These are phyloP conservation scores for Brachypterus glaber DNA, from an alignment of 2,888 invertebrate species.

Conservation along the genomic window DNA sequence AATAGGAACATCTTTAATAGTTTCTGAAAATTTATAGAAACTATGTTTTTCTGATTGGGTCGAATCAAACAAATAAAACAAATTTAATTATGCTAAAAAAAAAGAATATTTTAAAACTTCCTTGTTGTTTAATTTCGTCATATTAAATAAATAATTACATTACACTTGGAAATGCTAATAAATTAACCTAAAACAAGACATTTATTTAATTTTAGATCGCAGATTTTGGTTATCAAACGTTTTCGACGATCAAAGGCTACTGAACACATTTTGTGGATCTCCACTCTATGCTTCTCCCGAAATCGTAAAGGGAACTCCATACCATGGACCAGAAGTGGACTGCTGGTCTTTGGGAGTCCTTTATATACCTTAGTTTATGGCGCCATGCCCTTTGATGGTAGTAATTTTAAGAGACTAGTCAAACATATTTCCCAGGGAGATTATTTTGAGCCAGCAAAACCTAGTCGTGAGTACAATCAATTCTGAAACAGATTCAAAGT, in stretches of 20 bases:
- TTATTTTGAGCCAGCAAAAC: slow-evolving; percentile 92
- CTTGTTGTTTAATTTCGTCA: no score
- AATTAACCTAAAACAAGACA: no score
- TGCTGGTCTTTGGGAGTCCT: slow-evolving; percentile 95
- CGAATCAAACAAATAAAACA: no score
- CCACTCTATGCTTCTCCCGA: slow-evolving; percentile 96
- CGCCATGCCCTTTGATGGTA: slow-evolving; percentile 98
- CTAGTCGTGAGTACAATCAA: slow-evolving; percentile 69
- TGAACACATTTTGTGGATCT: slow-evolving; percentile 93
- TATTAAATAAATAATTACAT: no score
- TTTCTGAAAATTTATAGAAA: no score
- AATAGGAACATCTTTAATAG: no score
- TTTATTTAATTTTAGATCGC: slow-evolving; percentile 74
- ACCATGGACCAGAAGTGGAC: slow-evolving; percentile 93
- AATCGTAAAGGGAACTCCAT: slow-evolving; percentile 94
- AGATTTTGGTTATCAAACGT: slow-evolving; percentile 98
- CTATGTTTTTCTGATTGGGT: no score
- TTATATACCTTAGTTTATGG: slow-evolving; percentile 97
- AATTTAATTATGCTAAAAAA: no score
- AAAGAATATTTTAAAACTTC: no score
- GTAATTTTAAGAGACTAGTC: slow-evolving; percentile 93
- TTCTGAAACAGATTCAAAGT: no score
- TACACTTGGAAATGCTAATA: no score
- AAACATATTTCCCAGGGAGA: slow-evolving; percentile 95
- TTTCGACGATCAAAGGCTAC: slow-evolving; percentile 75